phyloP scores from a whole-genome alignment of 2,888 invertebrate species.

The Diplolepis rosae region DNA sequence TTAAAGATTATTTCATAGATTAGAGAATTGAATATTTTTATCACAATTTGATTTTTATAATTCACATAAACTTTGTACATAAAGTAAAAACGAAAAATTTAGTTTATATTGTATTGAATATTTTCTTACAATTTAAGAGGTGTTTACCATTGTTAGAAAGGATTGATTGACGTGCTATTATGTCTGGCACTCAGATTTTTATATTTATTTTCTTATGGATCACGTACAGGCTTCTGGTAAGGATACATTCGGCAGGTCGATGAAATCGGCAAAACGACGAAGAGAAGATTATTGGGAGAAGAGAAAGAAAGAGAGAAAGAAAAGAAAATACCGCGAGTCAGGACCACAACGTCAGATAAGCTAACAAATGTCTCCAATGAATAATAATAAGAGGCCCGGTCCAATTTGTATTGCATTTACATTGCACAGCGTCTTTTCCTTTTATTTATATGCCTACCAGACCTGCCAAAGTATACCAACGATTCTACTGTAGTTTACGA shows the following conservation, averaged over 20 bases:
- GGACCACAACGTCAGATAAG: slow-evolving; percentile 59
- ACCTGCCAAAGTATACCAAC: background rate
- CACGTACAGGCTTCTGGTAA: slow-evolving; percentile 27
- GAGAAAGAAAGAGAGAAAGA: slow-evolving; percentile 1
- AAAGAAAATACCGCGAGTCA: background rate
- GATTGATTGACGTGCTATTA: slow-evolving; percentile 21
- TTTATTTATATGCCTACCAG: slow-evolving; percentile 60
- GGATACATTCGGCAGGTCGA: slow-evolving; percentile 24
- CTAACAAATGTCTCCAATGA: slow-evolving; percentile 69
- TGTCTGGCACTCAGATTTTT: slow-evolving; percentile 22
- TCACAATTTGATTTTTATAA: too few species aligned
- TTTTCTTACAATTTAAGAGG: background rate
- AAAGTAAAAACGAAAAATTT: too few species aligned
- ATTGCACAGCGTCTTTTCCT: slow-evolving; percentile 58
- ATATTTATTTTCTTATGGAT: slow-evolving; percentile 28
- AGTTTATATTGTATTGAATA: background rate
- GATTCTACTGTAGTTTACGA: background rate
- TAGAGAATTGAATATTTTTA: too few species aligned
- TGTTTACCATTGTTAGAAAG: slow-evolving; percentile 16
- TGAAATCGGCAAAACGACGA: slow-evolving; percentile 10
- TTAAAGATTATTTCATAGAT: too few species aligned
- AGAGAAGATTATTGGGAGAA: slow-evolving; percentile 3
- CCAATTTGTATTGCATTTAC: slow-evolving; percentile 69
- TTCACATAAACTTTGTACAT: too few species aligned
- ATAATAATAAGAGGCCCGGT: slow-evolving; percentile 66